phyloP scores from a whole-genome alignment of 2,113 vertebrate genomes.

The Lampris incognitus region DNA sequence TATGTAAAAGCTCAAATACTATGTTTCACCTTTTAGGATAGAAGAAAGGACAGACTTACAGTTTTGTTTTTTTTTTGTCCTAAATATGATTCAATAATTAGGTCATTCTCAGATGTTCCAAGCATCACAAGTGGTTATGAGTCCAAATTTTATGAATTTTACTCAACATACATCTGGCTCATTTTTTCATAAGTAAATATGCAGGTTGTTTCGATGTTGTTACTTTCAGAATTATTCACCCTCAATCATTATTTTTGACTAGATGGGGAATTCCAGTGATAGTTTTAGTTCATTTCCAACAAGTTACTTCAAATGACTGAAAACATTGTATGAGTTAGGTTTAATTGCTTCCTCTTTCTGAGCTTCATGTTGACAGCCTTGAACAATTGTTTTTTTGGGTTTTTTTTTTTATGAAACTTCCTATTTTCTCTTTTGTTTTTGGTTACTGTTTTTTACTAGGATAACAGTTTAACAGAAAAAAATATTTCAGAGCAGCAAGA shows the following conservation, averaged over 20 bases:
- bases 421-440: constrained; percentile 18
- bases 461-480: not conserved
- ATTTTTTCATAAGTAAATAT: constrained; percentile 3
- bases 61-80: constrained; percentile 29
- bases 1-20: constrained; percentile 52
- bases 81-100: constrained; percentile 52
- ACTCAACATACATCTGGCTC: not conserved
- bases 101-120: constrained; percentile 39
- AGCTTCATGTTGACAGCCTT: no score
- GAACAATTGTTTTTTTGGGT: no score
- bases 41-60: constrained; percentile 19
- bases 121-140: not conserved
- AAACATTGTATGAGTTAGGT: not conserved
- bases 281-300: constrained; percentile 1
- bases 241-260: constrained; percentile 21
- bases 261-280: constrained; percentile 10
- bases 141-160: constrained; percentile 20
- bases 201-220: constrained; percentile 6
- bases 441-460: not conserved
- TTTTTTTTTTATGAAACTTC: not conserved
- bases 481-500: not conserved
- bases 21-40: constrained; percentile 3
- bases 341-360: no score
- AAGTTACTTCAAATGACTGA: not conserved
- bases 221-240: constrained; percentile 13